Conservation (phyloP, 2,113 vertebrate genomes). For the Marmota flaviventris region DNA sequence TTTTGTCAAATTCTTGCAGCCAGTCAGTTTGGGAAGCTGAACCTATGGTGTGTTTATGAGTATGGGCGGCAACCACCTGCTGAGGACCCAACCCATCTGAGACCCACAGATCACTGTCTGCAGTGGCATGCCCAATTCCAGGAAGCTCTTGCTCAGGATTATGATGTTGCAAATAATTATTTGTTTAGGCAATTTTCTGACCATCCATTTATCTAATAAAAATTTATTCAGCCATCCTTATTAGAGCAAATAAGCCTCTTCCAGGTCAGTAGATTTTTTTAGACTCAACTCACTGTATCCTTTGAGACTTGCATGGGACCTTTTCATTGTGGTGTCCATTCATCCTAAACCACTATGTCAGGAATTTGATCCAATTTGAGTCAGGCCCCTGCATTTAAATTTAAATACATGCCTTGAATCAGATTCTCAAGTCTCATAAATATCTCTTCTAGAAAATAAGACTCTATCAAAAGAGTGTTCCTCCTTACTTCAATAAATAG, state of each 20-base stretch:
- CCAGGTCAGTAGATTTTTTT: not conserved
- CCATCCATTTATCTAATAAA: slow-evolving; percentile 38
- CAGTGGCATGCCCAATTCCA: not conserved
- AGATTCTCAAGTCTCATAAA: not conserved
- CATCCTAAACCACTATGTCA: not conserved
- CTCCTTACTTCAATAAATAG: not conserved
- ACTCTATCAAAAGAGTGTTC: not conserved
- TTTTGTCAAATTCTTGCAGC: slow-evolving; percentile 22
- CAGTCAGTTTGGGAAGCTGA: not conserved
- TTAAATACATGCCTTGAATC: slow-evolving; percentile 27
- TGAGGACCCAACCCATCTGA: not conserved
- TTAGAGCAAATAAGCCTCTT: slow-evolving; percentile 18
- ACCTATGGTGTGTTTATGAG: not conserved
- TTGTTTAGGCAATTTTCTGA: not conserved
- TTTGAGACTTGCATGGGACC: not conserved
- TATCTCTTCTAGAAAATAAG: not conserved
- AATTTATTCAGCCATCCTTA: not conserved
- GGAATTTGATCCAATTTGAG: not conserved
- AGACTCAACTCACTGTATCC: not conserved
- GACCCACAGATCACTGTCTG: not conserved
- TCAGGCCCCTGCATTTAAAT: not conserved
- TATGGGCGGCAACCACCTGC: not conserved
- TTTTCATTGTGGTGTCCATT: not conserved
- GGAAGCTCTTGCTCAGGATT: slow-evolving; percentile 25
- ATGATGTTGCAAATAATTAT: slow-evolving; percentile 2